Conservation (phyloP, 2,113 vertebrate species). For the Mastomys coucha region DNA sequence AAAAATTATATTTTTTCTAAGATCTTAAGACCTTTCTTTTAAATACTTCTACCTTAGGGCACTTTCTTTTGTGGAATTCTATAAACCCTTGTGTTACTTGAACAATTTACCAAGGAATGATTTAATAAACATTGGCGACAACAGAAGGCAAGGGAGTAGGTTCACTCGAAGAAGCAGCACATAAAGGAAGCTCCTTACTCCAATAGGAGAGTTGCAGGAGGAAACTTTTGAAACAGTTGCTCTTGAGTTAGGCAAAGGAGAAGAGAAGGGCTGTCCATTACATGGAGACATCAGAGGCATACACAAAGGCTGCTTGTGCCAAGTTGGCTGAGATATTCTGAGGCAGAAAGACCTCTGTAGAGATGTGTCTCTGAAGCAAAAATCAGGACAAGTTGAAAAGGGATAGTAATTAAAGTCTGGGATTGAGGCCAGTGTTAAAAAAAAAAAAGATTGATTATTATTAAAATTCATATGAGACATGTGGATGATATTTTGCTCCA, state of each 20-base stretch:
- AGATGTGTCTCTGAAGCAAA: conserved; percentile 4
- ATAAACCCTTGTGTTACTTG: neutral
- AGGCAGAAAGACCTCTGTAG: neutral
- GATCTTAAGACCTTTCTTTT: neutral
- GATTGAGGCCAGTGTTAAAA: conserved; percentile 15
- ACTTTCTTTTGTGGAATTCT: neutral
- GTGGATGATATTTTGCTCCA: neutral
- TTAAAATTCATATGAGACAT: neutral
- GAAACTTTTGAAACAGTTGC: neutral
- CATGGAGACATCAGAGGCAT: too few relatives aligned
- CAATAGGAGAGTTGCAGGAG: neutral
- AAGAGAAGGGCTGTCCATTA: neutral
- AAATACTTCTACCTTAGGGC: neutral
- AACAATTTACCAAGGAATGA: neutral
- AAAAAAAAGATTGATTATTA: conserved; percentile 22
- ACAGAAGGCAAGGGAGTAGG: neutral
- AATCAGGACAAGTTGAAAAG: conserved; percentile 26
- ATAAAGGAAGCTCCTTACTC: neutral
- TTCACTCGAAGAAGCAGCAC: neutral
- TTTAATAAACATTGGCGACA: neutral
- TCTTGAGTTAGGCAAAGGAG: neutral
- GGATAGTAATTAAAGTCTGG: conserved; percentile 49
- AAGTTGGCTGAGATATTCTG: too few relatives aligned
- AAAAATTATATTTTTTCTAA: neutral
- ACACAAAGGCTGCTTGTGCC: neutral